These are phyloP conservation scores for Dysdera silvatica DNA, from an alignment of 1,140 invertebrate genomes.

Conservation along the genomic window DNA sequence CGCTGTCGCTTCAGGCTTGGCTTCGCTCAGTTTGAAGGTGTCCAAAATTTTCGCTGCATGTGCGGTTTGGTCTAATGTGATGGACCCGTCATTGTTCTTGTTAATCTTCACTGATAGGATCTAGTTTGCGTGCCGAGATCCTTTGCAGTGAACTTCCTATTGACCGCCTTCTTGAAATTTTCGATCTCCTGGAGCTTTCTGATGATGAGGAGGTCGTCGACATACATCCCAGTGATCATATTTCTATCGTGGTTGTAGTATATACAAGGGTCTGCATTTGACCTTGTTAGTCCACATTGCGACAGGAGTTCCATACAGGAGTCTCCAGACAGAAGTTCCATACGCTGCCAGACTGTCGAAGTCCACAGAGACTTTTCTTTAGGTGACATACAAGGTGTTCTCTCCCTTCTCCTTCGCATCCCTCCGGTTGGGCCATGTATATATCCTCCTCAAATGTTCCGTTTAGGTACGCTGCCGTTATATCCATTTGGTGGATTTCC, in stretches of 20 bases:
- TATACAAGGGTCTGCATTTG: neutral
- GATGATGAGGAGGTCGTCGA: slow-evolving; percentile 1
- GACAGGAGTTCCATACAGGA: neutral
- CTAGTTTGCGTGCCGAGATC: no score
- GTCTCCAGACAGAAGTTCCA: neutral
- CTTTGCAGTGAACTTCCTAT: no score
- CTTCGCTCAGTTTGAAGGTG: slow-evolving; percentile 38
- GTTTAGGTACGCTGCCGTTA: slow-evolving; percentile 43
- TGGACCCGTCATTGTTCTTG: no score
- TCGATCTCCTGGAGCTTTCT: no score
- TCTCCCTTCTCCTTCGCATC: no score
- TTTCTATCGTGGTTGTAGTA: neutral
- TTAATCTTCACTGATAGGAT: no score
- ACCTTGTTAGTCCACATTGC: neutral
- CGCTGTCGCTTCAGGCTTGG: slow-evolving; percentile 35
- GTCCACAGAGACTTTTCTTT: no score
- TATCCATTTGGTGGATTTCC: slow-evolving; percentile 17
- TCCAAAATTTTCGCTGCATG: slow-evolving; percentile 25
- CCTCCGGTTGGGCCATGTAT: slow-evolving; percentile 38
- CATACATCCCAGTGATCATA: neutral
- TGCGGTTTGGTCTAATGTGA: slow-evolving; percentile 15
- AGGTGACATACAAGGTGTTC: no score
- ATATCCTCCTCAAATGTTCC: slow-evolving; percentile 39
- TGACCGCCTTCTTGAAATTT: no score
- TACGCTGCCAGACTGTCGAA: neutral